Evolutionary conservation across 2,113 vertebrate genomes (phyloP).

Genomic region (crab-eating macaque (Macaca fascicularis)): T2T-MFA8v1.1 NC_088381.1:132537501-132538000

Average conservation of each 20-base stretch:
- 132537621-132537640: neutral
- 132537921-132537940: neutral
- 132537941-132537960: neutral
- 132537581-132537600: neutral
- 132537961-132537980: neutral
- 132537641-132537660: neutral
- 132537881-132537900: neutral
- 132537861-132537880: neutral
- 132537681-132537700: neutral
- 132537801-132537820: neutral
- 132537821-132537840: neutral
- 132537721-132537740: neutral
- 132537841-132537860: neutral
- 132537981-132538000: neutral
- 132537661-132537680: neutral
- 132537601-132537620: neutral
- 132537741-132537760: neutral
- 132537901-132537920: neutral
- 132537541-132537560: neutral
- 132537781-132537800: neutral
- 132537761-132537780: neutral
- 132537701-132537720: neutral
- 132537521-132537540: neutral
- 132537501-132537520: neutral
- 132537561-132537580: neutral